phyloP scores from a whole-genome alignment of 2,888 invertebrate genomes.

The Drosophila mimica region DNA sequence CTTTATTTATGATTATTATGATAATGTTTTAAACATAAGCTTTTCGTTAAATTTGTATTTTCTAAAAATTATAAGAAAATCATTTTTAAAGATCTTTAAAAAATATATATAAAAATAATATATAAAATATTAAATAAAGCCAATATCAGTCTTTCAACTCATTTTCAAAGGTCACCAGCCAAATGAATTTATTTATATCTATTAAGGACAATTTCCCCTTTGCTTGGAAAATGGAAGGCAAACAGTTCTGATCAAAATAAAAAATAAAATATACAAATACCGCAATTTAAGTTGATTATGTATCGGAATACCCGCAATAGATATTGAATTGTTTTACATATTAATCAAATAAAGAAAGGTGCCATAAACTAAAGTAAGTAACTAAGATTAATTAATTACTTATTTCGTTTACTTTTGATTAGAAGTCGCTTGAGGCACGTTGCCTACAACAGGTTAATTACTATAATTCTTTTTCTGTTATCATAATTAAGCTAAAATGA shows the following conservation, averaged over 20 bases:
- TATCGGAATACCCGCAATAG: not conserved
- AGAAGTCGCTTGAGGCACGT: not conserved
- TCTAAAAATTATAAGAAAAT: not conserved
- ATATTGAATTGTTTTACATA: not conserved
- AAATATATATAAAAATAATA: no score
- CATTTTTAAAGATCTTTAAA: not conserved
- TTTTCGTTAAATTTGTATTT: no score
- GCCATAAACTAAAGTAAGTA: not conserved
- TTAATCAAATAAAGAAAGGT: not conserved
- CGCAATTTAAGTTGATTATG: not conserved
- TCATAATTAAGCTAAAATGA: not conserved
- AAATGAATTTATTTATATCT: not conserved
- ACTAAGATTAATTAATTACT: not conserved
- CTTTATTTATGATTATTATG: no score
- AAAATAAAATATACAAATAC: not conserved
- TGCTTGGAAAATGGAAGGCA: not conserved
- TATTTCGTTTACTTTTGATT: not conserved
- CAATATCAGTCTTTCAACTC: not conserved
- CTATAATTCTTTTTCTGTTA: not conserved
- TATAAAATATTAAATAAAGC: not conserved
- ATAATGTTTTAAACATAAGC: fast-evolving
- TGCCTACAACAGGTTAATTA: not conserved
- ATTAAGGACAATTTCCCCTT: not conserved
- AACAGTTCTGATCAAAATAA: not conserved
- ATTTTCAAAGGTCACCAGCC: fast-evolving